These are phyloP conservation scores for Xanthorhoe spadicearia DNA, from an alignment of 2,888 invertebrate genomes.

Conservation along the genomic window DNA sequence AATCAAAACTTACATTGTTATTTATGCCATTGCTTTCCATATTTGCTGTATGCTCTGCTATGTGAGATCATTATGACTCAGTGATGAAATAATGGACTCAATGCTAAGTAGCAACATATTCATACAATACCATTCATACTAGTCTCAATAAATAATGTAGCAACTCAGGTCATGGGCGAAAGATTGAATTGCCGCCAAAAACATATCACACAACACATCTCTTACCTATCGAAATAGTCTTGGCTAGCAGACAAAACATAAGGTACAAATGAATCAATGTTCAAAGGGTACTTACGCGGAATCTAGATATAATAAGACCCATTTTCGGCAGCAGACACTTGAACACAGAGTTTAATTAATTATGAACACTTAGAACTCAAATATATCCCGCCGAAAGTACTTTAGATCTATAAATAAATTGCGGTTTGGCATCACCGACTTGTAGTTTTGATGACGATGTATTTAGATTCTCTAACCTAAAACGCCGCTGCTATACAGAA, in stretches of 20 bases:
- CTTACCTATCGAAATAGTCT: conserved; percentile 74
- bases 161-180: conserved; percentile 62
- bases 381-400: conserved; percentile 58
- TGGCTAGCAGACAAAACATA: conserved; percentile 69
- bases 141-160: conserved; percentile 36
- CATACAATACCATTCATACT: conserved; percentile 17
- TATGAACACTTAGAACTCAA: conserved; percentile 55
- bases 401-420: conserved; percentile 70
- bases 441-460: conserved; percentile 67
- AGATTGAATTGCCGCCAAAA: conserved; percentile 78
- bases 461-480: conserved; percentile 66
- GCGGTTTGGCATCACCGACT: conserved; percentile 62
- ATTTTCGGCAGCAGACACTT: conserved; percentile 68
- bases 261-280: conserved; percentile 49
- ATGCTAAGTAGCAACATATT: conserved; percentile 7
- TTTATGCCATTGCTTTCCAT: conserved; percentile 19
- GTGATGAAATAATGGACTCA: conserved; percentile 14
- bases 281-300: conserved; percentile 84
- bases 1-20: conserved; percentile 19
- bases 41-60: conserved; percentile 4
- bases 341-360: conserved; percentile 28
- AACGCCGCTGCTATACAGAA: conserved; percentile 57
- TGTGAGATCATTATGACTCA: conserved; percentile 30
- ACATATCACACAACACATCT: conserved; percentile 48
- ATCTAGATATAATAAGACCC: conserved; percentile 88